A percentile compares a stretch with the other conserved stretches of the same genome.
These are phyloP conservation scores for Melieria crassipennis DNA, from an alignment of 2,888 invertebrate genomes.

Conservation along the genomic window DNA sequence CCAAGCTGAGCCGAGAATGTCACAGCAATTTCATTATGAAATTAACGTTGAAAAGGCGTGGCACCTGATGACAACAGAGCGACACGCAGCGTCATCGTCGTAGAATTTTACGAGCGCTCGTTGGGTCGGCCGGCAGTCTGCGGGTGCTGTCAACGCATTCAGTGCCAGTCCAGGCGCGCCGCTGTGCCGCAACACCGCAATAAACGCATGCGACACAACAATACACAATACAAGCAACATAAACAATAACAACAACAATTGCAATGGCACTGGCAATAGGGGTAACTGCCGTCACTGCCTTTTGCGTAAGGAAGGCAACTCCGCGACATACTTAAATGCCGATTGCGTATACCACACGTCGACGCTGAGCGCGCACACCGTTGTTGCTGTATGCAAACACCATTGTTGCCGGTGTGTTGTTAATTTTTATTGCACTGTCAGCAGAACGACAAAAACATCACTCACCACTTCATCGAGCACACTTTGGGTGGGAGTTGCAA, in stretches of 20 bases:
- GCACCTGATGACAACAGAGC: conserved; percentile 39
- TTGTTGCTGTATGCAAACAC: conserved; percentile 33
- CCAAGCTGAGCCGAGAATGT: conserved; percentile 13
- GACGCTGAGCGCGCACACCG: conserved; percentile 18
- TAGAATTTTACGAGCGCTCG: conserved; percentile 31
- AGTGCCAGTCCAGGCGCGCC: conserved; percentile 8
- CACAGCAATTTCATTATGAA: conserved; percentile 49
- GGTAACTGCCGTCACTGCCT: neutral
- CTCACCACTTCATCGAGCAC: conserved; percentile 35
- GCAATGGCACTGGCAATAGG: conserved; percentile 14
- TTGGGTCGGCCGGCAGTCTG: conserved; percentile 26
- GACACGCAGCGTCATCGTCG: conserved; percentile 35
- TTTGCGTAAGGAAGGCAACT: neutral
- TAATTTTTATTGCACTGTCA: conserved; percentile 61
- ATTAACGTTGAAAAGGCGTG: conserved; percentile 62
- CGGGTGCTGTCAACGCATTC: conserved; percentile 38
- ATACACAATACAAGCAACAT: conserved; percentile 25
- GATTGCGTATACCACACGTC: conserved; percentile 34
- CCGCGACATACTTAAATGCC: conserved; percentile 13
- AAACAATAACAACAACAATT: conserved; percentile 20
- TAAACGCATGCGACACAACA: neutral
- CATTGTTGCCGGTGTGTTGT: conserved; percentile 42
- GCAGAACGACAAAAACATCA: conserved; percentile 37
- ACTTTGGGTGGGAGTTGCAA: neutral
- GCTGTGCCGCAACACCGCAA: conserved; percentile 12